A percentile compares a stretch with the other conserved stretches of the same genome.
Conservation (phyloP, 2,113 vertebrate genomes). For the Turnix velox region DNA sequence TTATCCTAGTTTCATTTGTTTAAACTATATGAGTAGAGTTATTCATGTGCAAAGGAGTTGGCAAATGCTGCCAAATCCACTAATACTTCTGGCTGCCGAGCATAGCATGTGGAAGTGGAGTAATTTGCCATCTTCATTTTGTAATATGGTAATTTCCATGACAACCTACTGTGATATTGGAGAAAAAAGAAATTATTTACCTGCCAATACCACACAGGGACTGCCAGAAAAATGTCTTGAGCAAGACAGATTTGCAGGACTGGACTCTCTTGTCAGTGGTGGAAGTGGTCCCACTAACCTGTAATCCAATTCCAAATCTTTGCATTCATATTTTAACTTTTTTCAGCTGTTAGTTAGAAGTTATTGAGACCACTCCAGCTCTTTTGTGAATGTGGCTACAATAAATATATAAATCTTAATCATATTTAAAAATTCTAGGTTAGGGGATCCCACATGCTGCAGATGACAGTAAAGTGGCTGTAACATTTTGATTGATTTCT, state of each 20-base stretch:
- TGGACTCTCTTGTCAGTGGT: background rate
- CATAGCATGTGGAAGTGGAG: background rate
- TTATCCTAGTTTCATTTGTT: constrained; percentile 28
- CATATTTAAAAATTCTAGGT: background rate
- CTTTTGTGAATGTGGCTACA: background rate
- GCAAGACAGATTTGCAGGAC: background rate
- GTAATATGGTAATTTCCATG: constrained; percentile 3
- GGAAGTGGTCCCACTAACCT: background rate
- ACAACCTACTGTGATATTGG: background rate
- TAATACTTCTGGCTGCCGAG: constrained; percentile 37
- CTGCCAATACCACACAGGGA: background rate
- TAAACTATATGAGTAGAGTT: background rate
- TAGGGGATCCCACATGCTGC: background rate
- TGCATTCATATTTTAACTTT: background rate
- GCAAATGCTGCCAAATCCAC: constrained; percentile 21
- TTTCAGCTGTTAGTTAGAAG: background rate
- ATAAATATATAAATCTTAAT: background rate
- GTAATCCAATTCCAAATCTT: background rate
- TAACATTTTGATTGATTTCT: background rate
- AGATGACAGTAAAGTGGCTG: background rate
- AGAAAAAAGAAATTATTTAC: background rate
- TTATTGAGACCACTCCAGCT: background rate
- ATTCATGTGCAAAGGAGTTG: constrained; percentile 31
- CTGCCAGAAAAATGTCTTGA: background rate
- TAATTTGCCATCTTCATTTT: constrained; percentile 4